A percentile compares a stretch with the other conserved stretches of the same genome.
Evolutionary conservation across 2,113 vertebrate genomes (phyloP).

Genomic region (Otocyon megalotis): DNA sequence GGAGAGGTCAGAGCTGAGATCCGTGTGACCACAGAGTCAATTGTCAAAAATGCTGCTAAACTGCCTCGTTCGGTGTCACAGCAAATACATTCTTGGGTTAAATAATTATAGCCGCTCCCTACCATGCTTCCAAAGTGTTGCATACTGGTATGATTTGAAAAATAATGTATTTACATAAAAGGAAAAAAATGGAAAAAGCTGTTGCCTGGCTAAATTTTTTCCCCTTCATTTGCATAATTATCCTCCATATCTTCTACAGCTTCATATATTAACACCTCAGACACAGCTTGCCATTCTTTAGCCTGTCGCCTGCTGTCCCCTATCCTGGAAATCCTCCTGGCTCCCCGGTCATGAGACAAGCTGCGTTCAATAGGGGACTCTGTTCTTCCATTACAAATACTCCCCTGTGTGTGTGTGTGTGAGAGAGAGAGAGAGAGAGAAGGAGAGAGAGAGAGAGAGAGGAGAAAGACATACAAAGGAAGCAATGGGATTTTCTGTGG

Average conservation of each 20-base stretch:
- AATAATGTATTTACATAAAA: not conserved
- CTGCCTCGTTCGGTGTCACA: not conserved
- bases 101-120: not conserved
- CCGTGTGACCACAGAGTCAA: not conserved
- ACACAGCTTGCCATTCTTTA: not conserved
- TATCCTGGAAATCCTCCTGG: not conserved
- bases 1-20: not conserved
- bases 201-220: not conserved
- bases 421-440: not conserved
- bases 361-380: not conserved
- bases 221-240: not conserved
- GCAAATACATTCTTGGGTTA: not conserved
- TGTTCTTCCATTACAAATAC: not conserved
- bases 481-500: not conserved
- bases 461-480: not conserved
- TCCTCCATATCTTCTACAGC: not conserved
- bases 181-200: not conserved
- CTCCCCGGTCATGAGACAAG: not conserved
- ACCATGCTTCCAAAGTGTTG: not conserved
- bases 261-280: not conserved
- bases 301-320: not conserved
- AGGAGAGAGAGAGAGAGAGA: not conserved
- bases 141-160: not conserved
- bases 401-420: not conserved
- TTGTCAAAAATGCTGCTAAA: not conserved